Conservation (phyloP, 92 coral and sea anemone genomes). For the Hydrozoanthus gracilis region DNA sequence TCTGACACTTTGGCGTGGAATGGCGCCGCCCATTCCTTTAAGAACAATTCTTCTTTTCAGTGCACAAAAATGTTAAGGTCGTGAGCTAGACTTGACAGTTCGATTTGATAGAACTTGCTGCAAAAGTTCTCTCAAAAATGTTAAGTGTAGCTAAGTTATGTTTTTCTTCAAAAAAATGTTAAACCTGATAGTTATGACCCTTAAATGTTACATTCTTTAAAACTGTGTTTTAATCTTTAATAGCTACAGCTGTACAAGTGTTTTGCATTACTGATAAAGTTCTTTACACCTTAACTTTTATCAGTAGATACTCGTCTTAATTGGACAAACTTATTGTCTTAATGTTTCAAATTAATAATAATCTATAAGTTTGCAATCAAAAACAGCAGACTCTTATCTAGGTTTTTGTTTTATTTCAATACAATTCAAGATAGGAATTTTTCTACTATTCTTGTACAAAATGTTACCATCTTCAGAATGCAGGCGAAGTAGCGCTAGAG, state of each 20-base stretch:
- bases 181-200: slow-evolving; percentile 6
- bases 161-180: background rate
- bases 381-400: background rate
- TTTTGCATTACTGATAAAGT: background rate
- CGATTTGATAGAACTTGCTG: no score
- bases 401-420: background rate
- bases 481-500: no score
- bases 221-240: background rate
- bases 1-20: background rate
- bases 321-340: background rate
- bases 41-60: slow-evolving; percentile 23
- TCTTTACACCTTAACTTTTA: background rate
- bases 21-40: background rate
- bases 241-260: background rate
- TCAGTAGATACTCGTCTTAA: background rate
- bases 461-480: no score
- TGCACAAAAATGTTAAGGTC: background rate
- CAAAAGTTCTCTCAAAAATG: no score
- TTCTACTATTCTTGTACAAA: background rate
- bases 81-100: background rate
- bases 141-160: no score
- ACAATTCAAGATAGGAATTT: background rate
- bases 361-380: background rate
- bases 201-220: background rate
- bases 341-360: no score